Evolutionary conservation across 2,888 invertebrate species (phyloP).

Genomic region (Cheilosia vernalis): DNA sequence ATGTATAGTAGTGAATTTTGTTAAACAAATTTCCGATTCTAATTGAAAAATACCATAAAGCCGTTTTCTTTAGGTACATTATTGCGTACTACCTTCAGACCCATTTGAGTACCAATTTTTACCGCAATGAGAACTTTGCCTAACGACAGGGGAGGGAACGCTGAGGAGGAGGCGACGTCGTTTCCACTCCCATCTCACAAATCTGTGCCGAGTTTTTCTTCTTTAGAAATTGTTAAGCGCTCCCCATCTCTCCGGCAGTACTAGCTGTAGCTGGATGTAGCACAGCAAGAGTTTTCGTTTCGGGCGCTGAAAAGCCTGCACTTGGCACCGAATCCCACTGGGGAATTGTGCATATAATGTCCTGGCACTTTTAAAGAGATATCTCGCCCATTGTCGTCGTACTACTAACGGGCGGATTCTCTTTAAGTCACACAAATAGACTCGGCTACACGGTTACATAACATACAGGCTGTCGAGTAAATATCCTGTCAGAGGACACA

Average conservation of each 20-base stretch:
- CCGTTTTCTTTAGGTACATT: no score
- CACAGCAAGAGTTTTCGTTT: conserved; percentile 39
- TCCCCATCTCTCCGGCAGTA: neutral
- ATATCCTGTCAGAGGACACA: conserved; percentile 68
- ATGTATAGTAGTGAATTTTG: no score
- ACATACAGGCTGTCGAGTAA: conserved; percentile 60
- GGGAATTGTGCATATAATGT: conserved; percentile 42
- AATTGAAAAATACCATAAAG: no score
- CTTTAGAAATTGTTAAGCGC: conserved; percentile 43
- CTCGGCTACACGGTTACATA: conserved; percentile 52
- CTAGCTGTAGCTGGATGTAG: conserved; percentile 24
- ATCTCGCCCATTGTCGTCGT: conserved; percentile 54
- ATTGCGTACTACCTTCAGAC: no score
- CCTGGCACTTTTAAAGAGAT: conserved; percentile 58
- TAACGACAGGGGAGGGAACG: no score
- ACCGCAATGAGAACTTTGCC: no score
- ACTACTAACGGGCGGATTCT: conserved; percentile 23
- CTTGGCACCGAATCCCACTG: conserved; percentile 69
- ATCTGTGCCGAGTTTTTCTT: conserved; percentile 66
- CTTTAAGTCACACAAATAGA: conserved; percentile 19
- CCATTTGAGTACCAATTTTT: no score
- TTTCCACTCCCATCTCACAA: conserved; percentile 22
- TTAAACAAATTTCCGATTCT: no score
- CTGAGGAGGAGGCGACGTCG: conserved; percentile 2
- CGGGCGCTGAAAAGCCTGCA: conserved; percentile 56